Conservation (phyloP, 1,140 invertebrate species). For the Brachionus paranguensis region DNA sequence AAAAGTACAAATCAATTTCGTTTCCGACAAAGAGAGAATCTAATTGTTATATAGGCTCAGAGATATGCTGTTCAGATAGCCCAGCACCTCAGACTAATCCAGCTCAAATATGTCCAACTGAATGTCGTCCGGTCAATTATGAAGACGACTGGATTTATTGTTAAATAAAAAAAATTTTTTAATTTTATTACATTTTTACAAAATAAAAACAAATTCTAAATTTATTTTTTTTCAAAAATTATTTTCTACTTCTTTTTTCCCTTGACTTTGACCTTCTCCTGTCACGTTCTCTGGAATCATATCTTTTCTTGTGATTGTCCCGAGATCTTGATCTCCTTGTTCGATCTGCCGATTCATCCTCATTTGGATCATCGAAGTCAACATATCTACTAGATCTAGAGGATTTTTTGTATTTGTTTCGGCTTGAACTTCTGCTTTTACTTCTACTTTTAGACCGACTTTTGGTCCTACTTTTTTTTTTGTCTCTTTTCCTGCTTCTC, state of each 20-base stretch:
- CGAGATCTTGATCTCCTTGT: neutral
- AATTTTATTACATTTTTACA: conserved; percentile 7
- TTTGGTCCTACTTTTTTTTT: neutral
- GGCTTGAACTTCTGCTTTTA: neutral
- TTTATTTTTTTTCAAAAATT: neutral
- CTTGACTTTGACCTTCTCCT: neutral
- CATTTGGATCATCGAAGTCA: conserved; percentile 3
- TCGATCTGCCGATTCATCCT: neutral
- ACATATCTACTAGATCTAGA: neutral
- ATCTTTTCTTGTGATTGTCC: neutral
- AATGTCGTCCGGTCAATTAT: neutral
- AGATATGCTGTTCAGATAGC: neutral
- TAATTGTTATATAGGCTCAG: conserved; percentile 26
- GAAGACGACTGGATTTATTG: conserved; percentile 1
- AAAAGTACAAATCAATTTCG: neutral
- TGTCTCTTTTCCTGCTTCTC: neutral
- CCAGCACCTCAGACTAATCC: neutral
- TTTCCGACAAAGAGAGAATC: conserved; percentile 10
- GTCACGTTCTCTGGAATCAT: neutral
- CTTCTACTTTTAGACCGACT: neutral
- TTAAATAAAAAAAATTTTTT: neutral
- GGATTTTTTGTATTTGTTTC: neutral
- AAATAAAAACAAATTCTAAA: neutral
- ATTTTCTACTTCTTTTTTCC: neutral
- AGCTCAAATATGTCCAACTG: neutral